Evolutionary conservation across 53 echinoderm and acorn worm species (phyloP).

Genomic region (Glandiceps talaboti): DNA sequence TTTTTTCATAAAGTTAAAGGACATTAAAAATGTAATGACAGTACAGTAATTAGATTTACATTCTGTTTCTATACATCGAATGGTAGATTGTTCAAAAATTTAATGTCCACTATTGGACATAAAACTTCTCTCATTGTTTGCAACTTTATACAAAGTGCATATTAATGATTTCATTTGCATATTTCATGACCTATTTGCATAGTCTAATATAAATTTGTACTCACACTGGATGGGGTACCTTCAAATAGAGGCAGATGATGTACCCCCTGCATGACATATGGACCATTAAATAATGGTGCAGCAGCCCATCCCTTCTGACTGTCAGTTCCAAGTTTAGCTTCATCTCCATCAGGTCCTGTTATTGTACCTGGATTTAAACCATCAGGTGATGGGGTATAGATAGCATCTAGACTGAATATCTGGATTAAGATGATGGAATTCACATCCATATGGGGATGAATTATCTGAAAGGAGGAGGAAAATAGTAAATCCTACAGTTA

Average conservation of each 20-base stretch:
- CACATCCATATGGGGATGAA: slow-evolving; percentile 34
- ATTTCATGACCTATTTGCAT: no score
- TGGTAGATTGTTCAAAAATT: no score
- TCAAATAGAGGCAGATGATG: slow-evolving; percentile 43
- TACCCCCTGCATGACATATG: slow-evolving; percentile 38
- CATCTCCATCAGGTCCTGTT: slow-evolving; percentile 23
- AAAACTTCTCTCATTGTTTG: no score
- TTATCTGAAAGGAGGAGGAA: slow-evolving; percentile 24
- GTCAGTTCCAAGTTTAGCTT: slow-evolving; percentile 12
- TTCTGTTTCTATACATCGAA: no score
- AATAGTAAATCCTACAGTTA: no score
- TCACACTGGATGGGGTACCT: slow-evolving; percentile 17
- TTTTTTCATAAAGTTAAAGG: no score
- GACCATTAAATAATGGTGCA: slow-evolving; percentile 39
- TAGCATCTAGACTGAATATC: slow-evolving; percentile 30
- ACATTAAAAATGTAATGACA: no score
- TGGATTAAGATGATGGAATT: slow-evolving; percentile 33
- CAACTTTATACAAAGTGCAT: no score
- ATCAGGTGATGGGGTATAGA: slow-evolving; percentile 34
- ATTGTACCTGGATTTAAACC: slow-evolving; percentile 30
- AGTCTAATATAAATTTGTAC: no score
- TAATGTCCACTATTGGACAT: no score
- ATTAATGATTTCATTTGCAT: no score
- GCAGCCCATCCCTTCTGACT: slow-evolving; percentile 40
- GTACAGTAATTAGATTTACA: no score